Percentiles rank a stretch among this genome's conserved stretches.
phyloP scores from a whole-genome alignment of 2,888 invertebrate genomes.

The Seira musarum region DNA sequence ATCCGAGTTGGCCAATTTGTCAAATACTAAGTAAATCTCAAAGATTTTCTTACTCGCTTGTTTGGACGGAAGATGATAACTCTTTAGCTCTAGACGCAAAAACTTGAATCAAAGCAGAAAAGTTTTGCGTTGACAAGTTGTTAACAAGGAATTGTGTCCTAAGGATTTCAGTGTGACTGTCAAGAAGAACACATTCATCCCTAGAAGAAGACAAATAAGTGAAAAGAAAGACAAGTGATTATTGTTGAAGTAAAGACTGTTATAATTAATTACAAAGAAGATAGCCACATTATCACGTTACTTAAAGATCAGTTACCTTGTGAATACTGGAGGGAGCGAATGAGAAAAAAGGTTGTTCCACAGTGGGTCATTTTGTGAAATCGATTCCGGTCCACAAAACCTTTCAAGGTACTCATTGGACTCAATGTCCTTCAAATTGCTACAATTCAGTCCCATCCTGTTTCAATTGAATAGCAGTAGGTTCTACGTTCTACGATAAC shows the following conservation, averaged over 20 bases:
- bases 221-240: too few relatives aligned
- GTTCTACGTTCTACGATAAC: neutral
- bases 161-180: conserved; percentile 83
- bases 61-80: conserved; percentile 86
- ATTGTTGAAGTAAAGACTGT: conserved; percentile 7
- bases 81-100: conserved; percentile 88
- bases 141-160: conserved; percentile 86
- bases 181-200: conserved; percentile 85
- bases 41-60: conserved; percentile 84
- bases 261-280: conserved; percentile 71
- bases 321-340: conserved; percentile 86
- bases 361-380: conserved; percentile 90
- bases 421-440: conserved; percentile 84
- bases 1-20: too few relatives aligned
- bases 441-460: conserved; percentile 86
- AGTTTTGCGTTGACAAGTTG: conserved; percentile 91
- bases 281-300: too few relatives aligned
- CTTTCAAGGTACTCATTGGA: conserved; percentile 84
- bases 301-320: too few relatives aligned
- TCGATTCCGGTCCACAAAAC: conserved; percentile 85
- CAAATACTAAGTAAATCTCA: too few relatives aligned
- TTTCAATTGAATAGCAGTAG: too few relatives aligned
- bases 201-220: conserved; percentile 74
- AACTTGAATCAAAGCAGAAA: conserved; percentile 88
- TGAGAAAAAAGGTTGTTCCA: conserved; percentile 96